Conservation (phyloP, 1,140 invertebrate species). For the Calliopsis andreniformis region DNA sequence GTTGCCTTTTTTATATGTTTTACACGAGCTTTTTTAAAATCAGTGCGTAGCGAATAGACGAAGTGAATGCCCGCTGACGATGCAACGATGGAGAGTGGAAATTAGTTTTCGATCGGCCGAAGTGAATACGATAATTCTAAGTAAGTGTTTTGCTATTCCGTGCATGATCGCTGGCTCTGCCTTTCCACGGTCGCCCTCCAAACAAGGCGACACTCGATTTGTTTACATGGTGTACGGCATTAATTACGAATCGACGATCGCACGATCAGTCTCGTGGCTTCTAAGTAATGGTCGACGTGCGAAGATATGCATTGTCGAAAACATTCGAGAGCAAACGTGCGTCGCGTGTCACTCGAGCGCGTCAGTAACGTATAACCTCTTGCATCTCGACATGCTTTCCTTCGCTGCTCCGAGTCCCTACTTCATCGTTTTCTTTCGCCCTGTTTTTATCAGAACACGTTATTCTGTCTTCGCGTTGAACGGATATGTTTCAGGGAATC, state of each 20-base stretch:
- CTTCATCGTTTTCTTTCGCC: too few relatives aligned
- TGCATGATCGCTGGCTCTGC: slow-evolving; percentile 35
- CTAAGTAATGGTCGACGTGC: not conserved
- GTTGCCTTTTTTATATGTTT: slow-evolving; percentile 74
- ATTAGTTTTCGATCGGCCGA: slow-evolving; percentile 14
- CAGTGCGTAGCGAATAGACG: slow-evolving; percentile 54
- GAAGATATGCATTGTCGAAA: not conserved
- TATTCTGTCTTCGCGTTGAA: too few relatives aligned
- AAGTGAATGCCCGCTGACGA: slow-evolving; percentile 56
- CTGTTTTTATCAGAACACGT: too few relatives aligned
- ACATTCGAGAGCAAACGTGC: slow-evolving; percentile 23
- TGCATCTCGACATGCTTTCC: slow-evolving; percentile 22
- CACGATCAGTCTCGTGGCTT: not conserved
- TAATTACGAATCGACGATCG: not conserved
- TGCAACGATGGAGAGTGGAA: slow-evolving; percentile 49
- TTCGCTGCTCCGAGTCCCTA: not conserved
- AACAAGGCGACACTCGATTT: slow-evolving; percentile 50
- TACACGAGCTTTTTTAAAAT: slow-evolving; percentile 66
- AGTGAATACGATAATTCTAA: slow-evolving; percentile 47
- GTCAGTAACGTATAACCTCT: slow-evolving; percentile 51
- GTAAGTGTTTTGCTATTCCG: slow-evolving; percentile 64
- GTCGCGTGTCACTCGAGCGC: slow-evolving; percentile 22
- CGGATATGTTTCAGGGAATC: too few relatives aligned
- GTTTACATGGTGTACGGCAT: slow-evolving; percentile 55
- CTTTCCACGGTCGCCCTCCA: slow-evolving; percentile 57